Evolutionary conservation across 2,888 invertebrate species (phyloP).

Genomic region (Cryptus armator): DNA sequence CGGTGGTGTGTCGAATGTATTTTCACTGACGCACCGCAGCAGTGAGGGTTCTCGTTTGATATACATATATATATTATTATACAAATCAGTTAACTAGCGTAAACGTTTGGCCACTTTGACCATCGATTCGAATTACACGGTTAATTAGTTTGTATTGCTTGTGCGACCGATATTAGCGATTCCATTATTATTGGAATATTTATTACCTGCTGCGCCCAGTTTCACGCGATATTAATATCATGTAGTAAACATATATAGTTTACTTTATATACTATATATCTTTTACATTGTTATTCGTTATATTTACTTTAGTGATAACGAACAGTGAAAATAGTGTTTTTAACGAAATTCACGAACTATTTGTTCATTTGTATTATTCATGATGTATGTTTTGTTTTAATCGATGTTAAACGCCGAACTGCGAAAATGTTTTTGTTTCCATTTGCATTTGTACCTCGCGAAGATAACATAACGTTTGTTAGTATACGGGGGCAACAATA

Average conservation of each 20-base stretch:
- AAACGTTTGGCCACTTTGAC: constrained; percentile 47
- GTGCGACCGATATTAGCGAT: constrained; percentile 47
- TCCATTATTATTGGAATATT: constrained; percentile 36
- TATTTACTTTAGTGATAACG: neutral
- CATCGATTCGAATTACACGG: constrained; percentile 59
- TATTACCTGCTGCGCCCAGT: neutral
- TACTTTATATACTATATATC: neutral
- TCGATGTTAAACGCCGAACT: too few species aligned
- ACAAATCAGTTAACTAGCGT: constrained; percentile 30
- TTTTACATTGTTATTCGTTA: neutral
- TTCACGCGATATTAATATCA: constrained; percentile 7
- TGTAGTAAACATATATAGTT: neutral
- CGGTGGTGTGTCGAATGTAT: neutral
- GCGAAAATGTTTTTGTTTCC: too few species aligned
- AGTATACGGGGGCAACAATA: too few species aligned
- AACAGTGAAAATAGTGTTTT: neutral
- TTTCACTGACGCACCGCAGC: constrained; percentile 2
- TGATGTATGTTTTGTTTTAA: too few species aligned
- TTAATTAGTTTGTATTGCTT: constrained; percentile 60
- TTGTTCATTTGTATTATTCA: neutral
- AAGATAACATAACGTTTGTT: too few species aligned
- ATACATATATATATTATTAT: neutral
- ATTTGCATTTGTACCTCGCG: too few species aligned
- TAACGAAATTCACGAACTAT: neutral
- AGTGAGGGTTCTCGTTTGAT: neutral